Base-by-base conservation (phyloP, 2,888 invertebrate species). In the Plusia festucae region DNA sequence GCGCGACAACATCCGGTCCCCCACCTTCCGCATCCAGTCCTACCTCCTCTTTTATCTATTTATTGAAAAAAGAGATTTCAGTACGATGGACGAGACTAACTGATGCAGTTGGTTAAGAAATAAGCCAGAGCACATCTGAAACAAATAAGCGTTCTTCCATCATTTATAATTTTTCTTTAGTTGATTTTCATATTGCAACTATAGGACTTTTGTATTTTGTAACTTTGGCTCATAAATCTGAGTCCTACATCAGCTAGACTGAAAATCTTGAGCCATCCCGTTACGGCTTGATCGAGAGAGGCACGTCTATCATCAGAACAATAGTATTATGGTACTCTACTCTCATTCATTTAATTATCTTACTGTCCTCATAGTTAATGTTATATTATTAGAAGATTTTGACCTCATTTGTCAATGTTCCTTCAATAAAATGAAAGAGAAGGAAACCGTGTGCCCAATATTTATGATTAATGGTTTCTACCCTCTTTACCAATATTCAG, bases 391-490 rank as follows among this genome's bases (percentile, higher is more conserved):
- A 11, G 18, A 18, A 49, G 46, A 49, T 49, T 49, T 18, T 18
- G 46, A 49, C 46, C 46, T 49, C 18, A 49, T 20, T 49, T 20
- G 1, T 11, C 13, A 0, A 9, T 18, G 3, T 49, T 20, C 18
- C 18, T 18, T 49, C 18, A 20, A 49, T 13, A 49, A 49, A 49
- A 9, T 18, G 46, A 49, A 49, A 18, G n/a, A 46, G 16, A 49
- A 49, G 20, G 46, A 18, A 49, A 3, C 20, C 18, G 18, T 49
- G 18, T 20, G 18, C 20, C 20, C 40, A 40, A 40, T 49, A 11
- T 20, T 11, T 13, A 20, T 49, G 46, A 49, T 49, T 49, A 49
- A 49, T 49, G 46, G 46, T 18, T 40, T 49, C 46, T 20, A 49
- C 46, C 46, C 46, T 49, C 46, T 20, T 49, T 18, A 18, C 9